A percentile compares a stretch with the other conserved stretches of the same genome.
Evolutionary conservation across 2,113 vertebrate genomes (phyloP).

Genomic region (Rhynchopsitta pachyrhyncha): DNA sequence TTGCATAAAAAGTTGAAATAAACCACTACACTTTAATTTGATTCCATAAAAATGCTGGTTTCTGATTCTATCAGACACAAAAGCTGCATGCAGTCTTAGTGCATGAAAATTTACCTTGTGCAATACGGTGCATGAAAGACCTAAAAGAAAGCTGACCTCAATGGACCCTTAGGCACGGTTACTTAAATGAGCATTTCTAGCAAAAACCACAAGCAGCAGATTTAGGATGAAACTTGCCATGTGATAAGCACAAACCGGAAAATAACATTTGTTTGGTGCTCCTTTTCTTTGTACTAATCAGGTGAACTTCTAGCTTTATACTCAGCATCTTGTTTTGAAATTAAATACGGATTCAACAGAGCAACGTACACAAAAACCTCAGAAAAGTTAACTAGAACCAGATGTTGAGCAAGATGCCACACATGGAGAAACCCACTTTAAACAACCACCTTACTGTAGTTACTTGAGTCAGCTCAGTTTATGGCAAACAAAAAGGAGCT

Average conservation of each 20-base stretch:
- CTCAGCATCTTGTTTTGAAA: constrained; percentile 56
- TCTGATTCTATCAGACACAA: background rate
- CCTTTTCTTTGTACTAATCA: background rate
- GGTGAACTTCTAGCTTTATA: background rate
- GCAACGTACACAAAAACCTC: background rate
- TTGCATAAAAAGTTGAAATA: background rate
- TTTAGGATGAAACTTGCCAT: background rate
- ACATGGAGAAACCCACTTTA: constrained; percentile 47
- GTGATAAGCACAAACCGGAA: background rate
- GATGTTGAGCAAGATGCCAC: constrained; percentile 73
- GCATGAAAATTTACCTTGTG: background rate
- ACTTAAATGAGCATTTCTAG: background rate
- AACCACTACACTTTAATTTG: background rate
- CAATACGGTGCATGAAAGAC: background rate
- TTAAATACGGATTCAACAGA: background rate
- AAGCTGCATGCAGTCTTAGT: background rate
- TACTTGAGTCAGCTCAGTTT: constrained; percentile 73
- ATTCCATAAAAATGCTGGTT: background rate
- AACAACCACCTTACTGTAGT: constrained; percentile 78
- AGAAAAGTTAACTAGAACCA: constrained; percentile 71
- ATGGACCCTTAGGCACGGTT: background rate
- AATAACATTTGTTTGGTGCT: background rate
- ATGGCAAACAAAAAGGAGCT: constrained; percentile 68
- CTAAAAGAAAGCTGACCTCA: constrained; percentile 1
- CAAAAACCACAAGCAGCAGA: constrained; percentile 14